phyloP scores from a whole-genome alignment of 1,140 invertebrate species.

The Trichonephila inaurata region DNA sequence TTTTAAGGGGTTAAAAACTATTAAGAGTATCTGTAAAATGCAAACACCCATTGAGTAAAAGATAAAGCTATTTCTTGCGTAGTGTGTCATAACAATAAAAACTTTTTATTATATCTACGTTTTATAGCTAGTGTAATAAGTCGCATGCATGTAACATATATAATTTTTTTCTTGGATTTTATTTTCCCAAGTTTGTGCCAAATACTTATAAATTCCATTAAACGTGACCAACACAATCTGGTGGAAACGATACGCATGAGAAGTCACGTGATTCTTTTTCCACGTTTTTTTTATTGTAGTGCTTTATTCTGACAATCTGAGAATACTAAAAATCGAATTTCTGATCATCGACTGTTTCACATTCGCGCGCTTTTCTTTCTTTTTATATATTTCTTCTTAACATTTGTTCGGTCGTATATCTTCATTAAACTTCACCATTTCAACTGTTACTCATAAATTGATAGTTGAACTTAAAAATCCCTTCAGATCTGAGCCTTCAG shows the following conservation, averaged over 20 bases:
- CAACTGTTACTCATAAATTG: background rate
- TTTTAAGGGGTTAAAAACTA: too few species aligned
- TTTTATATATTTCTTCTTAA: background rate
- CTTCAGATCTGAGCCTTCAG: background rate
- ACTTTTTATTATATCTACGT: too few species aligned
- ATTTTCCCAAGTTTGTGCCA: background rate
- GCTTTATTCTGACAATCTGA: background rate
- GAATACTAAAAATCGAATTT: background rate
- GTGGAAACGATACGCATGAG: background rate
- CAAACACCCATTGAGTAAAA: too few species aligned
- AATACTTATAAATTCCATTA: slow-evolving; percentile 7
- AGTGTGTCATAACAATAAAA: too few species aligned
- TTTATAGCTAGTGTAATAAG: background rate
- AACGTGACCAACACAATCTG: background rate
- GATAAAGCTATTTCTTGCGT: too few species aligned
- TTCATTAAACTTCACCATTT: background rate
- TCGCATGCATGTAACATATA: background rate
- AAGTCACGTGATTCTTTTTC: background rate
- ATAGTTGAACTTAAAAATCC: background rate
- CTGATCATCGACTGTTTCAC: background rate
- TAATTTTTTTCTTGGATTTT: background rate
- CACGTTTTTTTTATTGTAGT: background rate
- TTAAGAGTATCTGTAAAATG: too few species aligned
- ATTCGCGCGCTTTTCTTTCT: background rate
- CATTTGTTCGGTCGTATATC: background rate